Base-by-base conservation (phyloP, 2,797 vertebrate species). In the Tragelaphus oryx region DNA sequence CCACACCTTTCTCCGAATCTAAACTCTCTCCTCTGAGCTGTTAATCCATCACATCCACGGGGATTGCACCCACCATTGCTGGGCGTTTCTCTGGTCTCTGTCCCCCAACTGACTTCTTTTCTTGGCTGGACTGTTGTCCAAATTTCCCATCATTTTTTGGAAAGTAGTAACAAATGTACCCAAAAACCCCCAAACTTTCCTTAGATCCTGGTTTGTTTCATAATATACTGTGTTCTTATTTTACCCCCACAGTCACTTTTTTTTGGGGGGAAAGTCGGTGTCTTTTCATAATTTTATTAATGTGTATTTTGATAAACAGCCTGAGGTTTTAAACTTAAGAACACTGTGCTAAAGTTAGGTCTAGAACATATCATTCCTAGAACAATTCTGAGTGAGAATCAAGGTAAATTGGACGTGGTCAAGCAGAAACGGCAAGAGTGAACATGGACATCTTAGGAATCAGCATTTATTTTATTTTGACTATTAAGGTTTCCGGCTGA, bases 21-120 rank as follows among this genome's bases (percentile, higher is more conserved):
- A 7, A 4, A 6, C 20, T 68, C 62, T 46, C 20, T 22, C 22
- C n/a, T 7, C 14, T n/a, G 55, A 41, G 18, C 17, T 33, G 0
- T 50, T 0, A 7, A 3, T 50, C 41, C 52, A 37, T 0, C 0
- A 3, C 10, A 4, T 17, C 62, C 6, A 0, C 0, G 4, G 50
- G 9, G 46, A 65, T 11, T 4, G 28, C 5, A 9, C 6, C 3
- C 1, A 1, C 46, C n/a, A 22, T 55, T 10, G 75, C 65, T 33
- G 20, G 62, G 9, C 1, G 3, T 22, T 48, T 54, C 46, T 87
- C 24, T 24, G 57, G 5, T 14, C 33, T 52, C 59, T 30, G n/a
- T 52, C 41, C 52, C 50, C 10, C 30, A 22, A 22, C 10, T 62
- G 48, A 13, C 46, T 48, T 89, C 37, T 81, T 87, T 91, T 17